Evolutionary conservation across 23 tunicate genomes (phyloP), one percentile per base, ranked within the genome.

Genomic region (Trididemnum miniatum): DNA sequence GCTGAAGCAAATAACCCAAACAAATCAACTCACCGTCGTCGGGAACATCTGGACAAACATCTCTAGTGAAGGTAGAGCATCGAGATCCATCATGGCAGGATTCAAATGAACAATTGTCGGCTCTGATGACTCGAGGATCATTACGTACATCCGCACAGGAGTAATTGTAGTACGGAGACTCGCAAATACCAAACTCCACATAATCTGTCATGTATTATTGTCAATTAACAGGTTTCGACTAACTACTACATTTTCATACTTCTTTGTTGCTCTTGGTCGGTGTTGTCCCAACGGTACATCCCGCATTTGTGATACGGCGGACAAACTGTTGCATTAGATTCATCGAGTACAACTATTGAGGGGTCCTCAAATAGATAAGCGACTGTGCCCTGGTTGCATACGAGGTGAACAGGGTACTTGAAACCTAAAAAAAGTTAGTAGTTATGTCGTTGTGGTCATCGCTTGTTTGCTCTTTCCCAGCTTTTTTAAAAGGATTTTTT

Each of bases 21-120:
- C 54, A 44, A 44, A 15, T 44, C 54, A 62, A 5, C 75, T 69
- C n/a, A 69, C 75, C 75, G 39, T 69, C 75, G 2, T 69, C 75
- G 9, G 75, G 27, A 15, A 34, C 75, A 2, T 33, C 38, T 5
- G 22, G 22, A 25, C 75, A 69, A 9, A 4, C 7, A n/a, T 34
- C 59, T 73, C 12, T 39, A 12, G 29, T 73, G 59, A 37, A 73
- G 22, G 20, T 20, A 24, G 15, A 37, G 79, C 79, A 73, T 38
- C 79, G 27, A 5, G 30, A 7, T 2, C 31, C 31, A 24, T 73
- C 75, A 20, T 32, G 2, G 59, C 79, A 73, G 4, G 5, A 3
- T 27, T 73, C 79, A 26, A 39, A 15, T 3, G 59, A 20, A 31
- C 79, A 73, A 9, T 73, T 38, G 28, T 27, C 31, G 38, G 20